Evolutionary conservation across 2,888 invertebrate genomes (phyloP).

Genomic region (Pristionchus exspectatus): DNA sequence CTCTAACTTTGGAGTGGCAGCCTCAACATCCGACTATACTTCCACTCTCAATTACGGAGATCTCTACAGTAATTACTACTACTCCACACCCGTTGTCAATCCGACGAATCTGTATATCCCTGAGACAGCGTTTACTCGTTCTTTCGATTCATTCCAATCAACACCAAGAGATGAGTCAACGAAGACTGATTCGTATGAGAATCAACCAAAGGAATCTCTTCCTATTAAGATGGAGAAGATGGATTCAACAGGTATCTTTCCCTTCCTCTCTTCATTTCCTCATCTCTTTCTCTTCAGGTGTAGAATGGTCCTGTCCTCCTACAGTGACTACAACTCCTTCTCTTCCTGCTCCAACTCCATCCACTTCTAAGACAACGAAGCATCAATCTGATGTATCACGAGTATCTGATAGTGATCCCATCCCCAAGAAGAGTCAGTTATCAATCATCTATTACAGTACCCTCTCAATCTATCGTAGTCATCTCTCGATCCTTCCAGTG

Average conservation of each 20-base stretch:
- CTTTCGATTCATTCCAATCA: background rate
- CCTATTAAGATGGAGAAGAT: slow-evolving; percentile 30
- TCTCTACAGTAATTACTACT: background rate
- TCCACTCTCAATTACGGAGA: background rate
- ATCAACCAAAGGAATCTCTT: background rate
- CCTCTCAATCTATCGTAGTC: background rate
- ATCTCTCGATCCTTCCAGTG: slow-evolving; percentile 84
- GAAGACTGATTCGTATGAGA: slow-evolving; percentile 10
- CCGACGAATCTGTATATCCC: background rate
- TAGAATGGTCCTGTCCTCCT: slow-evolving; percentile 14
- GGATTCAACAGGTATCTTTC: background rate
- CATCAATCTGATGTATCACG: background rate
- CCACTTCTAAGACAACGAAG: slow-evolving; percentile 32
- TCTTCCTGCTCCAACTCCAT: background rate
- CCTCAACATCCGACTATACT: slow-evolving; percentile 22
- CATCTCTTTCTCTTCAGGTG: background rate
- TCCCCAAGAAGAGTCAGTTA: slow-evolving; percentile 48
- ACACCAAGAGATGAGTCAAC: background rate
- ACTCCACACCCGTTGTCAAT: background rate
- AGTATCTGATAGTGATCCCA: background rate
- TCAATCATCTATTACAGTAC: background rate
- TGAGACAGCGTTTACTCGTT: background rate
- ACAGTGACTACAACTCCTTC: background rate
- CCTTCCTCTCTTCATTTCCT: background rate
- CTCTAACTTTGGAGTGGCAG: background rate